Base-by-base conservation (phyloP, 1,140 invertebrate species). In the Dreissena rostriformis region DNA sequence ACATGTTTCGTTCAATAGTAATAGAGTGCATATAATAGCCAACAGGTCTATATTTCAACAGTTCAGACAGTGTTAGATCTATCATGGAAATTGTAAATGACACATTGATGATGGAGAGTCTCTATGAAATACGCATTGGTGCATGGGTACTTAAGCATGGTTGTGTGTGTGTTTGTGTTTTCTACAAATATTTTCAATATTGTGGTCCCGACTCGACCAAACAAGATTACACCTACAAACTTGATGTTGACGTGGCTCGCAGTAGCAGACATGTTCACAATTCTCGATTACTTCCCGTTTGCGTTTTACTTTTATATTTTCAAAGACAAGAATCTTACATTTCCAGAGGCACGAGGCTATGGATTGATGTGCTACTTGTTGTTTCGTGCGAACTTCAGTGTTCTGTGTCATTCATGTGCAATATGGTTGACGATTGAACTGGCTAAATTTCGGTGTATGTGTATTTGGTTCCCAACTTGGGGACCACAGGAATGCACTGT, bases 151-250 rank as follows among this genome's bases (percentile, higher is more conserved):
- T 90, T 96, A 22, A 95, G 95, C 22, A 93, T 96, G 4, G 89
- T 95, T 12, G 96, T 98, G 14, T 98, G 98, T 92, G 91, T 97
- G 51, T 97, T 98, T 88, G 98, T 98, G 52, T 96, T 96, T 51
- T 93, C 98, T 78, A 97, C 97, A n/a, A 99, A 99, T 90, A 94
- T 97, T 14, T 93, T 98, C 28, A 99, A 98, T 90, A 97, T 99
- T 65, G 95, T 97, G 4, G 97, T 98, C 0, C 92, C 99, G 26
- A 98, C 97, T 0, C 94, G 97, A 51, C 96, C 97, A 87, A 96
- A 97, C 82, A 96, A 98, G 95, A 95, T 95, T 95, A 12, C 96
- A 11, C 89, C 97, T 0, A 97, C 97, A 71, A 98, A 98, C 91
- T 94, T 96, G 61, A 96, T 98, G 57, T 94, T 98, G 2, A 98